These are phyloP conservation scores for Hylaea fasciaria DNA, from an alignment of 2,888 invertebrate species.

Conservation along the genomic window DNA sequence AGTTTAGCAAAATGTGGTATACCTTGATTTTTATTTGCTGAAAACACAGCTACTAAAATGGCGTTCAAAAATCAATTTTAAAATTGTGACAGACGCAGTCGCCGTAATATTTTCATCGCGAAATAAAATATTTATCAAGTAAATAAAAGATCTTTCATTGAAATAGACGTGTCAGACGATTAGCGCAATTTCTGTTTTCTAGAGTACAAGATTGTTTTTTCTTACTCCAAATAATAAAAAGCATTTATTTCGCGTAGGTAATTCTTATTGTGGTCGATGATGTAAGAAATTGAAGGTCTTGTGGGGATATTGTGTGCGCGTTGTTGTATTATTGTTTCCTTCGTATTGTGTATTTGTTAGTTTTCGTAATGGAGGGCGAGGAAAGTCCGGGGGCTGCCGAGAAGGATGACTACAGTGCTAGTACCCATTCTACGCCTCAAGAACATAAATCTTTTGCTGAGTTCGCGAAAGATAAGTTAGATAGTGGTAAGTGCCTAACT, in stretches of 20 bases:
- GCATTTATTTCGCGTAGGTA: slow-evolving; percentile 2
- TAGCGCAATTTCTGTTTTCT: not conserved
- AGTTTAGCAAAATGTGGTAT: too few relatives aligned
- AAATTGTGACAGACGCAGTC: slow-evolving; percentile 63
- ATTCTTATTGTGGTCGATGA: slow-evolving; percentile 73
- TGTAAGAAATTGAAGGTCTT: slow-evolving; percentile 79
- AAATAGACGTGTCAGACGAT: not conserved
- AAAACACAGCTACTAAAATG: slow-evolving; percentile 54
- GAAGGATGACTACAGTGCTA: slow-evolving; percentile 74
- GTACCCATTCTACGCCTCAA: slow-evolving; percentile 77
- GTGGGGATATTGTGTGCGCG: slow-evolving; percentile 52
- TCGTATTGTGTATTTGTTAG: slow-evolving; percentile 40
- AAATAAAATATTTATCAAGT: slow-evolving; percentile 51
- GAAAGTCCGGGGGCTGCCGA: slow-evolving; percentile 66
- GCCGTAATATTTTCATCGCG: slow-evolving; percentile 40
- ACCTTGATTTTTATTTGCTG: not conserved
- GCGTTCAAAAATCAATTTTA: slow-evolving; percentile 83
- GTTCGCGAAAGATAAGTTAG: slow-evolving; percentile 80
- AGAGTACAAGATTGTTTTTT: not conserved
- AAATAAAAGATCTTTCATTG: slow-evolving; percentile 40
- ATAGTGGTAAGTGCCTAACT: slow-evolving; percentile 76
- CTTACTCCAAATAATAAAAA: slow-evolving; percentile 14
- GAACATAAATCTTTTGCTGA: slow-evolving; percentile 80
- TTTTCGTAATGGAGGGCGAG: slow-evolving; percentile 70
- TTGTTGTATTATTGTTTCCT: slow-evolving; percentile 58